Base-by-base conservation (phyloP, 2,888 invertebrate species). In the Cheilosia vernalis region DNA sequence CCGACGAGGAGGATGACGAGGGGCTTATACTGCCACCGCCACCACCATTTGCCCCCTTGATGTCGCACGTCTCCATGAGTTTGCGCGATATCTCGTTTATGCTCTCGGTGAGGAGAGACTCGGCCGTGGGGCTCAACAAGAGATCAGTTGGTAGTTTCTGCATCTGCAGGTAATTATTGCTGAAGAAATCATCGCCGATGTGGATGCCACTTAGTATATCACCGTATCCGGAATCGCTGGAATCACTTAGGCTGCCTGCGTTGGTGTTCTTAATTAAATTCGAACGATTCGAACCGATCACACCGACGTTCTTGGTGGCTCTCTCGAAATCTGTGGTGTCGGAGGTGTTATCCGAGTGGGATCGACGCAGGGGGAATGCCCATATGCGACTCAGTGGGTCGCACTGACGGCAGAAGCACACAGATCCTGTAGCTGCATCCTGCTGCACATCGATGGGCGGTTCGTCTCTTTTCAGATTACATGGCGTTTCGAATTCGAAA, bases 71-170 rank as follows among this genome's bases (percentile, higher is more conserved):
- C 88, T 92, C 92, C 88, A 92, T 91, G 58, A 92, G 89, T 89
- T 91, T 92, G 76, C 91, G 91, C 30, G 92, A 92, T 87, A 92
- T 92, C 89, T 92, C 92, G 84, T 91, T 92, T 77, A 92, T 92
- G 77, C 91, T 92, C 86, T 90, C 91, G 56, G 90, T 90, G 24
- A 92, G 88, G 60, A 92, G 87, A n/a, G 91, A 90, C 82, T 92
- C 90, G 2, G 90, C 90, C 19, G 89, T 89, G 37, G 88, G 88
- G 56, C 80, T 87, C 79, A 53, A 84, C 79, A 73, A 87, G 79
- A 56, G 88, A 76, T 82, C 88, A 60, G 37, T 87, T 58, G 51
- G 88, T 33, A 77, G 76, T 64, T 77, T 80, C 17, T 70, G 67
- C 69, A 61, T 80, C 58, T 74, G 66, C 49, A 78, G 40, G 53